Evolutionary conservation across 2,888 invertebrate genomes (phyloP).

Genomic region (Drymonia ruficornis): DNA sequence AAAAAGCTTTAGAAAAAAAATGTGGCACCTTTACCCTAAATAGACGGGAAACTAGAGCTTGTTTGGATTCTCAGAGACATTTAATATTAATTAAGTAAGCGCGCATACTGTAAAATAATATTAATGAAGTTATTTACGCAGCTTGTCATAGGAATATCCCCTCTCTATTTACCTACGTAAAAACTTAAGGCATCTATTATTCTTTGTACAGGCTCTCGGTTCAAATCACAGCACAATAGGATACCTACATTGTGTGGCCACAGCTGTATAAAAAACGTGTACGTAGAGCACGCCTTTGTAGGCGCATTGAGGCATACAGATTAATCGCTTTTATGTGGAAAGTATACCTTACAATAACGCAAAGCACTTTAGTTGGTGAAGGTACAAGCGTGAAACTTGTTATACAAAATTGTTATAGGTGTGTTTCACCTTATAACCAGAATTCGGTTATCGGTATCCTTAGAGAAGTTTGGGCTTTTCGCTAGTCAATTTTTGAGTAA

Average conservation of each 20-base stretch:
- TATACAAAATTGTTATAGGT: neutral
- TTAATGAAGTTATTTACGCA: neutral
- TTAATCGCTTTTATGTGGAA: constrained; percentile 63
- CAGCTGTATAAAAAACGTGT: constrained; percentile 61
- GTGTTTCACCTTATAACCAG: too few species aligned
- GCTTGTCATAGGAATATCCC: neutral
- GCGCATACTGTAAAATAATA: neutral
- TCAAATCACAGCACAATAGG: constrained; percentile 58
- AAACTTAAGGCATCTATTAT: constrained; percentile 21
- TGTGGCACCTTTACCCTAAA: neutral
- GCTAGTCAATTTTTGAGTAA: neutral
- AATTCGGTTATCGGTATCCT: too few species aligned
- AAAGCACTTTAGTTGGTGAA: constrained; percentile 7
- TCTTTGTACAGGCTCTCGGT: constrained; percentile 47
- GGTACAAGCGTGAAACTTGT: constrained; percentile 1
- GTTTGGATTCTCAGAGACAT: neutral
- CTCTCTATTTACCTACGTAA: neutral
- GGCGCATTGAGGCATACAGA: constrained; percentile 60
- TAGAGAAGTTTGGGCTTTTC: neutral
- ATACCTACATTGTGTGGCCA: constrained; percentile 22
- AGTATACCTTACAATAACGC: constrained; percentile 35
- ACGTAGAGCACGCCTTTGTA: constrained; percentile 58
- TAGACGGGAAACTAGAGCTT: neutral
- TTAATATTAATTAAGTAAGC: neutral
- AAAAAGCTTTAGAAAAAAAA: constrained; percentile 10